phyloP scores from a whole-genome alignment of 2,113 vertebrate genomes.

The Stigmatopora argus region DNA sequence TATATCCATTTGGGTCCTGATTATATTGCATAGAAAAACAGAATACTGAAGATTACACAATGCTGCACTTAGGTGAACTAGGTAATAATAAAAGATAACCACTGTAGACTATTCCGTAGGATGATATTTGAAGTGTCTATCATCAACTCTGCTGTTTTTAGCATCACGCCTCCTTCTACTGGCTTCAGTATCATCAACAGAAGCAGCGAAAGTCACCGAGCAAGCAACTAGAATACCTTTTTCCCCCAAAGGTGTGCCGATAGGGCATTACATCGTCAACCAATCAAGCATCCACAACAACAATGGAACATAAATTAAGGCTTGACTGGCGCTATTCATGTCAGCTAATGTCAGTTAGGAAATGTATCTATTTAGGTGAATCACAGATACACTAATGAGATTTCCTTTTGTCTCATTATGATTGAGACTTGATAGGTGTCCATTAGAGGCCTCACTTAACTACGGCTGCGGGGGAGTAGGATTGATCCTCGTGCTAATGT shows the following conservation, averaged over 20 bases:
- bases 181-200: slow-evolving; percentile 17
- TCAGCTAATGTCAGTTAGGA: slow-evolving; percentile 59
- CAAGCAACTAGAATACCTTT: slow-evolving; percentile 29
- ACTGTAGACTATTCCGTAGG: slow-evolving; percentile 11
- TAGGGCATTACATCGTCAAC: slow-evolving; percentile 4
- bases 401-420: slow-evolving; percentile 67
- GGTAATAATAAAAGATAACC: slow-evolving; percentile 1
- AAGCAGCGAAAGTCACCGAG: slow-evolving; percentile 19
- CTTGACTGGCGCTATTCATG: slow-evolving; percentile 58
- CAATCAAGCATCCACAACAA: slow-evolving; percentile 59
- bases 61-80: not conserved
- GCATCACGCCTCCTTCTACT: slow-evolving; percentile 18
- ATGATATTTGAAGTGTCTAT: slow-evolving; percentile 21
- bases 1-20: not conserved
- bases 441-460: slow-evolving; percentile 58
- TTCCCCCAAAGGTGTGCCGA: slow-evolving; percentile 1
- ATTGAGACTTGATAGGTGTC: slow-evolving; percentile 62
- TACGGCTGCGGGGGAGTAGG: slow-evolving; percentile 58
- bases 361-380: slow-evolving; percentile 55
- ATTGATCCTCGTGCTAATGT: slow-evolving; percentile 62
- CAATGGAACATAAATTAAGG: slow-evolving; percentile 54
- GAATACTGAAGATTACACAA: too few species aligned
- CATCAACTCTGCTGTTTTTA: slow-evolving; percentile 36
- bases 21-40: not conserved
- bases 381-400: slow-evolving; percentile 50